Evolutionary conservation across 2,113 vertebrate genomes (phyloP), one percentile per base, ranked within the genome.

Genomic region (Tamias sibiricus): DNA sequence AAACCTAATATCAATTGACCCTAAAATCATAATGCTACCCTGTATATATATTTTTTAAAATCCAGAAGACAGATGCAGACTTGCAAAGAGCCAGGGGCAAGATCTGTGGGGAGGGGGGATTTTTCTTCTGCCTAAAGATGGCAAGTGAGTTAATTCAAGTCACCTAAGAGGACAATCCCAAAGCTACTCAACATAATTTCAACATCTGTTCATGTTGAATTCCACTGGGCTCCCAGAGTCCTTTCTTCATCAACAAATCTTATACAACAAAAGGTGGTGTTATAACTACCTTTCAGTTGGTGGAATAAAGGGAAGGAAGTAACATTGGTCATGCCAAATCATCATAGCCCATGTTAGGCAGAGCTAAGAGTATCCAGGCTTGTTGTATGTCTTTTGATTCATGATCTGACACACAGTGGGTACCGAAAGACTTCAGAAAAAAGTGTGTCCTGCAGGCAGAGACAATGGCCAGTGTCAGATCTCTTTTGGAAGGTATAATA

Each of bases 161-260:
- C 42, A 32, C n/a, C 14, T 59, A 88, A 68, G 69, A 95, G 26
- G 22, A 69, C 22, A 32, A 22, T 76, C 68, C 35, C 22, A 47
- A 92, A 87, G 37, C 66, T 85, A 64, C 3, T 76, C 81, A 74
- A 47, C 16, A 87, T 35, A 92, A 44, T 76, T 80, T 64, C 26
- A 52, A 47, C 20, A 79, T 92, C 12, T 47, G 26, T 75, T 89
- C 69, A 37, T 24, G n/a, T 69, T 81, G 59, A 90, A 66, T 92
- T 96, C 81, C 11, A 42, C 26, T 93, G 44, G 28, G 37, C 9
- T 68, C 35, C 62, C 37, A 81, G 35, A 28, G 6, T 57, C 59
- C 85, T 74, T 82, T 85, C 71, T 84, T 92, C 22, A 35, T 35
- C 49, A 94, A 35, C 52, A 93, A 76, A 52, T 19, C 47, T 30